Evolutionary conservation across 2,797 vertebrate species (phyloP).

Genomic region (Myotis planiceps): DNA sequence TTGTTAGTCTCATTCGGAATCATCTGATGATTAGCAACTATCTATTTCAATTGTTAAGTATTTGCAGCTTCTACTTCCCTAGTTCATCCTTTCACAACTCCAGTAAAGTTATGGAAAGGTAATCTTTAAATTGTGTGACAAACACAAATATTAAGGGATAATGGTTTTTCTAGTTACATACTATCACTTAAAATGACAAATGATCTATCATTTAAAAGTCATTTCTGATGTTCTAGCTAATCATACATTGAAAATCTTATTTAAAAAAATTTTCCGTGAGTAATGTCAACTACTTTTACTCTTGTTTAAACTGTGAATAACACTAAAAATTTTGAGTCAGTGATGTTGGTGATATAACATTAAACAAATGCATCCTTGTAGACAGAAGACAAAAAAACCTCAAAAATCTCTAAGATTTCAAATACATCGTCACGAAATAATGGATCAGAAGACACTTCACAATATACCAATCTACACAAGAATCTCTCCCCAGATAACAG

Average conservation of each 20-base stretch:
- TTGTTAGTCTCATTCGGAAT: constrained; percentile 5
- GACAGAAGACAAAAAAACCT: not conserved
- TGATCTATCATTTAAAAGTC: not conserved
- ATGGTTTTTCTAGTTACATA: not conserved
- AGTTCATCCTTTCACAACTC: not conserved
- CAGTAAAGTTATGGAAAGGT: not conserved
- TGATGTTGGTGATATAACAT: not conserved
- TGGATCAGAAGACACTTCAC: not conserved
- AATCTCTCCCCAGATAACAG: not conserved
- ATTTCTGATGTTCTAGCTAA: not conserved
- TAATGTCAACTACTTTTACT: not conserved
- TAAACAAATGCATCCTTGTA: not conserved
- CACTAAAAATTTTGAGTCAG: not conserved
- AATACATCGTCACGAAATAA: not conserved
- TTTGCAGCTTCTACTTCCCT: not conserved
- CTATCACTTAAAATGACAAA: not conserved
- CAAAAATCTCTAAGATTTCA: not conserved
- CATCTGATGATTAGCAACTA: not conserved
- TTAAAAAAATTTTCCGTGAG: not conserved
- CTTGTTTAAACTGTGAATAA: constrained; percentile 1
- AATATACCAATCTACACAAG: not conserved
- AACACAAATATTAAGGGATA: not conserved
- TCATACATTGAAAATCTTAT: not conserved
- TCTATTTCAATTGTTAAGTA: not conserved
- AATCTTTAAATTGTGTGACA: not conserved